phyloP scores from a whole-genome alignment of 1,140 invertebrate species.

The Littorina saxatilis region DNA sequence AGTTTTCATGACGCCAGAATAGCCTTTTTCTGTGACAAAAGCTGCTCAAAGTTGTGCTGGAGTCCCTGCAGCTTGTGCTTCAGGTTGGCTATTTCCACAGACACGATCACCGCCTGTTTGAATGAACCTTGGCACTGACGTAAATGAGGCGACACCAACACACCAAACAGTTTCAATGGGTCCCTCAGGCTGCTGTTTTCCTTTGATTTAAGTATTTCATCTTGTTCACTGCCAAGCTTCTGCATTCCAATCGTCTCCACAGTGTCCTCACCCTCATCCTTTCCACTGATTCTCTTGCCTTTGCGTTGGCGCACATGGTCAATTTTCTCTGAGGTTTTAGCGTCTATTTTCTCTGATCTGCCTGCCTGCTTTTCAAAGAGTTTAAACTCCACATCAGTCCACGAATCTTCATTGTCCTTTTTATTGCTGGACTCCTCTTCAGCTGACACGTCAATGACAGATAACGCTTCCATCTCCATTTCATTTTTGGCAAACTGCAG shows the following conservation, averaged over 20 bases:
- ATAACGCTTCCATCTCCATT: slow-evolving; percentile 41
- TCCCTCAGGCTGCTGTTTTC: slow-evolving; percentile 40
- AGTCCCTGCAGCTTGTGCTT: slow-evolving; percentile 39
- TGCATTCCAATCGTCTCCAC: slow-evolving; percentile 1
- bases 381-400: not conserved
- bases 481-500: slow-evolving; percentile 49
- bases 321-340: not conserved
- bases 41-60: not conserved
- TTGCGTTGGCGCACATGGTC: slow-evolving; percentile 3
- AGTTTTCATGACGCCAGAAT: not conserved
- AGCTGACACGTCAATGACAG: slow-evolving; percentile 33
- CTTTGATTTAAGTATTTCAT: not conserved
- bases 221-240: not conserved
- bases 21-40: slow-evolving; percentile 2
- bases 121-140: slow-evolving; percentile 57
- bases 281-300: not conserved
- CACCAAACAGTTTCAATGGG: slow-evolving; percentile 63
- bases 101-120: slow-evolving; percentile 29
- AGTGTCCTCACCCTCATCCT: not conserved
- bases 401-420: not conserved
- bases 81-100: slow-evolving; percentile 42
- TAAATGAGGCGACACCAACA: slow-evolving; percentile 57
- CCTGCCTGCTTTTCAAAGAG: not conserved
- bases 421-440: slow-evolving; percentile 1
- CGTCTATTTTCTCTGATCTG: not conserved